Conservation (phyloP, 30 jellyfish, hydroid and myxozoan genomes). For the Cassiopea xamachana region DNA sequence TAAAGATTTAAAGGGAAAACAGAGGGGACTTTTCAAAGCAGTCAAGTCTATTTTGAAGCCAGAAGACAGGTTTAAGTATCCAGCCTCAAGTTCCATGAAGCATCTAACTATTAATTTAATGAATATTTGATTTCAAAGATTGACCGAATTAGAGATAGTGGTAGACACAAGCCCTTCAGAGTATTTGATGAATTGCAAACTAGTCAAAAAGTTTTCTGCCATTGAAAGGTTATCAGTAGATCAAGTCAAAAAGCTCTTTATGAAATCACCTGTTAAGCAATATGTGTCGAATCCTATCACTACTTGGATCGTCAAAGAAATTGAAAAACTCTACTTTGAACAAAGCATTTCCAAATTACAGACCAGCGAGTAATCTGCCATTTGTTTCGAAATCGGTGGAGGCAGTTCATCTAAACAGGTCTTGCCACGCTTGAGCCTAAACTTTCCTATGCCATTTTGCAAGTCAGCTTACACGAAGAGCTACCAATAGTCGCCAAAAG, state of each 20-base stretch:
- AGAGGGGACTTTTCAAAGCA: slow-evolving; percentile 51
- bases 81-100: slow-evolving; percentile 36
- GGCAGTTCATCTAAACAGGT: slow-evolving; percentile 20
- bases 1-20: slow-evolving; percentile 29
- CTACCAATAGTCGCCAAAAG: no score
- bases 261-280: slow-evolving; percentile 31
- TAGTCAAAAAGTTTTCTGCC: slow-evolving; percentile 25
- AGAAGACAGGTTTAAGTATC: slow-evolving; percentile 13
- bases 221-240: slow-evolving; percentile 33
- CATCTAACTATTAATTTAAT: slow-evolving; percentile 46
- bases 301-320: slow-evolving; percentile 50
- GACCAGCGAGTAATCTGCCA: slow-evolving; percentile 53
- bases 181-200: slow-evolving; percentile 27
- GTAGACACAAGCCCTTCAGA: slow-evolving; percentile 32
- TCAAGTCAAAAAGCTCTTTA: slow-evolving; percentile 42
- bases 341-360: slow-evolving; percentile 12
- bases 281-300: slow-evolving; percentile 59
- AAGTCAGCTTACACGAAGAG: slow-evolving; percentile 54
- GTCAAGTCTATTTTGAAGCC: slow-evolving; percentile 27
- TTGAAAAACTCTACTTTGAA: slow-evolving; percentile 51
- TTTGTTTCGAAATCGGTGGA: slow-evolving; percentile 51
- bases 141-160: slow-evolving; percentile 35
- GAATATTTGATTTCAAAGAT: slow-evolving; percentile 46
- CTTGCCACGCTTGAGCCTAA: slow-evolving; percentile 18
- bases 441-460: slow-evolving; percentile 31